phyloP scores from a whole-genome alignment of 2,888 invertebrate species.

The Schrankia costaestrigalis region DNA sequence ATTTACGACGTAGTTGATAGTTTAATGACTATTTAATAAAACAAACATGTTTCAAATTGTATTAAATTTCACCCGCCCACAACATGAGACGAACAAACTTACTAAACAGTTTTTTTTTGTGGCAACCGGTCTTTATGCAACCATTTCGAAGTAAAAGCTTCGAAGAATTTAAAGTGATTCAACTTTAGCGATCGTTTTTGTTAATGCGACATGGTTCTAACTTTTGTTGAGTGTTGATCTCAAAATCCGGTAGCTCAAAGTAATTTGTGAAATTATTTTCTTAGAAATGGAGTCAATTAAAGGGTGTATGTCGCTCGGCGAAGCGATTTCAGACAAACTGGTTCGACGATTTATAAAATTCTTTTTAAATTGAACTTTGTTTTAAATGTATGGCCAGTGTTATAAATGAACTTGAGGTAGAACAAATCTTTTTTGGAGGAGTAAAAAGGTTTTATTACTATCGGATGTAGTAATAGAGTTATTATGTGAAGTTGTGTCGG shows the following conservation, averaged over 20 bases:
- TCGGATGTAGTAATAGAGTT: no score
- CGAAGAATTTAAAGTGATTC: neutral
- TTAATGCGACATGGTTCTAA: conserved; percentile 51
- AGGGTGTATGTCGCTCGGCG: conserved; percentile 32
- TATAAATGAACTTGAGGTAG: conserved; percentile 14
- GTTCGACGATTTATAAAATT: conserved; percentile 35
- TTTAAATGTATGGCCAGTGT: conserved; percentile 23
- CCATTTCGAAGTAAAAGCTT: conserved; percentile 47
- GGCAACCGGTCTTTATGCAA: conserved; percentile 47
- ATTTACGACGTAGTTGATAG: conserved; percentile 20
- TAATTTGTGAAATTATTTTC: conserved; percentile 81
- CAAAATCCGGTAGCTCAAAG: conserved; percentile 76
- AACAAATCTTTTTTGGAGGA: no score
- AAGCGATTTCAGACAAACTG: conserved; percentile 37
- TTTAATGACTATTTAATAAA: conserved; percentile 30
- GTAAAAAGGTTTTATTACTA: no score
- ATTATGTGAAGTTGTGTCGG: no score
- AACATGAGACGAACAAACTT: conserved; percentile 36
- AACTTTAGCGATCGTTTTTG: conserved; percentile 6
- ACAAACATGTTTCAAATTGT: conserved; percentile 36
- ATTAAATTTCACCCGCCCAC: conserved; percentile 53
- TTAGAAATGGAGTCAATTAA: conserved; percentile 78
- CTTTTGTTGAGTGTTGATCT: conserved; percentile 57
- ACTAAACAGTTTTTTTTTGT: conserved; percentile 48
- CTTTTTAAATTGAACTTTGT: conserved; percentile 32